phyloP scores from a whole-genome alignment of 2,797 vertebrate species.

The Saxicola maurus region DNA sequence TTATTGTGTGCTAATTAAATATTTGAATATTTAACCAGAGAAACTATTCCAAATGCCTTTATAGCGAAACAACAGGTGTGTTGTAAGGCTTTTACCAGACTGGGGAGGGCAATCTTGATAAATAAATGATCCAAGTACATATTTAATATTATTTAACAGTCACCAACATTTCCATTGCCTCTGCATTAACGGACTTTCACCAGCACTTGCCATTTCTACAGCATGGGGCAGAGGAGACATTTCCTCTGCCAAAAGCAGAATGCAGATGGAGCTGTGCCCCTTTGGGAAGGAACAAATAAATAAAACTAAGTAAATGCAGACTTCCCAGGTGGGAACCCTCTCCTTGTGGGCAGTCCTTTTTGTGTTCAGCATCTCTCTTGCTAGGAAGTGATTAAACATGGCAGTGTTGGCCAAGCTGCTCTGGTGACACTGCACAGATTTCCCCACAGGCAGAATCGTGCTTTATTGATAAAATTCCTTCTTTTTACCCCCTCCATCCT shows the following conservation, averaged over 20 bases:
- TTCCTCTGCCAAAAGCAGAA: background rate
- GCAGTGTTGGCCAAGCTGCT: constrained; percentile 46
- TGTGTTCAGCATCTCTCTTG: background rate
- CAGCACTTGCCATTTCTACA: background rate
- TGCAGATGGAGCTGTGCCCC: constrained; percentile 15
- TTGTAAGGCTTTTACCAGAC: constrained; percentile 12
- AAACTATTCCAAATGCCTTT: constrained; percentile 61
- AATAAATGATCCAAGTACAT: constrained; percentile 59
- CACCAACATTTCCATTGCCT: background rate
- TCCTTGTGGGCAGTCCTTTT: constrained; percentile 17
- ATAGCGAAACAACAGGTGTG: constrained; percentile 28
- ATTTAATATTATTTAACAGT: constrained; percentile 37
- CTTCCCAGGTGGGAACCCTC: constrained; percentile 37
- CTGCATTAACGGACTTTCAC: constrained; percentile 27
- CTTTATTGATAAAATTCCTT: background rate
- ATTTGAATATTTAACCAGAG: constrained; percentile 70
- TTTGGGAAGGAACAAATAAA: constrained; percentile 53
- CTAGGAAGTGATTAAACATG: constrained; percentile 57
- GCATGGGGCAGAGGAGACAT: constrained; percentile 3
- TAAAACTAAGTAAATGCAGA: constrained; percentile 20
- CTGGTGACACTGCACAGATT: constrained; percentile 42
- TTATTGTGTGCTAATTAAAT: constrained; percentile 70
- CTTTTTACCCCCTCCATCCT: background rate
- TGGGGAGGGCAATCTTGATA: constrained; percentile 54
- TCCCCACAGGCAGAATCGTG: constrained; percentile 21